Evolutionary conservation across 2,888 invertebrate genomes (phyloP).

Genomic region (Trachelus iudaicus): DNA sequence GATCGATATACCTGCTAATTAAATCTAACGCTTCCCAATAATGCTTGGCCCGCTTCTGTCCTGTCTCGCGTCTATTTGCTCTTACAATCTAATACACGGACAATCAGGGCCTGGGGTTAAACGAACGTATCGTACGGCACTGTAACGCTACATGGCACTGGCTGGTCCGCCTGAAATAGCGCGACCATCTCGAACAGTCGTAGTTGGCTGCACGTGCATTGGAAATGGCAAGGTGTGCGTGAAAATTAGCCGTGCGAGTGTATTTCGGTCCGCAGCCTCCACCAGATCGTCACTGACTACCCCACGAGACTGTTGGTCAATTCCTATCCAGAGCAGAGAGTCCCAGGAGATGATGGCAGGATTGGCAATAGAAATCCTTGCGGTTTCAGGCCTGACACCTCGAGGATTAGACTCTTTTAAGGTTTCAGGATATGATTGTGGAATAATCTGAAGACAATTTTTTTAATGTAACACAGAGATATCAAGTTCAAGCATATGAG

Average conservation of each 20-base stretch:
- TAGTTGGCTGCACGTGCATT: conserved; percentile 42
- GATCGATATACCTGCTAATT: neutral
- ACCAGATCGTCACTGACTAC: conserved; percentile 38
- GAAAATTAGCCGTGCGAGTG: conserved; percentile 52
- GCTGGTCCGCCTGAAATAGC: conserved; percentile 60
- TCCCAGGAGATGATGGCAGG: neutral
- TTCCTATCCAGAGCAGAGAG: neutral
- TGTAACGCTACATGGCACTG: conserved; percentile 48
- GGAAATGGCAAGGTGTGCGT: conserved; percentile 30
- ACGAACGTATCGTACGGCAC: conserved; percentile 38
- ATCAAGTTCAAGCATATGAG: too few species aligned
- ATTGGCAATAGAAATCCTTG: neutral
- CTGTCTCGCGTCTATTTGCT: neutral
- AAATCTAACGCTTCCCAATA: neutral
- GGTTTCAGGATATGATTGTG: too few species aligned
- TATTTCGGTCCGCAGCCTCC: conserved; percentile 56
- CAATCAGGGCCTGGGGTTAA: conserved; percentile 21
- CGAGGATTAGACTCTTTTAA: neutral
- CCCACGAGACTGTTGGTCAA: conserved; percentile 26
- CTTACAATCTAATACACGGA: neutral
- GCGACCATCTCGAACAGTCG: conserved; percentile 44
- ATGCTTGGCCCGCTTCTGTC: neutral
- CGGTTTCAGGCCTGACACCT: neutral
- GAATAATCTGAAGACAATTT: too few species aligned
- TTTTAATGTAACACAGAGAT: too few species aligned